Percentiles rank a stretch among this genome's conserved stretches.
Conservation (phyloP, 2,797 vertebrate species). For the Sus cebifrons region DNA sequence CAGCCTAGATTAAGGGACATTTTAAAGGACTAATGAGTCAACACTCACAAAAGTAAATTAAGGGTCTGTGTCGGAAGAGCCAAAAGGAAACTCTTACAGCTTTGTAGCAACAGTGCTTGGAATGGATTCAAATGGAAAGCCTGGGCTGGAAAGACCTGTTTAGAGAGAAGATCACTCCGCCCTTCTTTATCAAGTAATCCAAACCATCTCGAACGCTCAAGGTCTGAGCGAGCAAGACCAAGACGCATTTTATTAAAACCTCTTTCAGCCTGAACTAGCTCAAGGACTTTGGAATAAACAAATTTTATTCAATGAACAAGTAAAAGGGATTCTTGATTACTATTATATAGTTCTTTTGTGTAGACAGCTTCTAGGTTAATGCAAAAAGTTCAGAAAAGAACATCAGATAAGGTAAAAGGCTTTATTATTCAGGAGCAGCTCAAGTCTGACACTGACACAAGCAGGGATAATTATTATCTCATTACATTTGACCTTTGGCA, state of each 20-base stretch:
- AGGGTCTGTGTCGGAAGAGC: constrained; percentile 49
- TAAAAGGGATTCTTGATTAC: constrained; percentile 59
- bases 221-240: constrained; percentile 3
- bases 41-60: constrained; percentile 55
- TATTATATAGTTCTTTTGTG: constrained; percentile 43
- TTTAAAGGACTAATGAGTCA: constrained; percentile 70
- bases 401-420: constrained; percentile 70
- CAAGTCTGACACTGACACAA: constrained; percentile 66
- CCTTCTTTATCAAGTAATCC: constrained; percentile 62
- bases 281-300: constrained; percentile 68
- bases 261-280: constrained; percentile 66
- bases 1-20: constrained; percentile 67
- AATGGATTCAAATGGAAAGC: constrained; percentile 63
- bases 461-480: constrained; percentile 69
- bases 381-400: constrained; percentile 66
- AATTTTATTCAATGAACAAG: constrained; percentile 68
- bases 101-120: constrained; percentile 4
- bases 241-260: constrained; percentile 67
- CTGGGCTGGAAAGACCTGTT: constrained; percentile 69
- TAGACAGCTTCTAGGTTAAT: constrained; percentile 59
- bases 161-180: constrained; percentile 35
- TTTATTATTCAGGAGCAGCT: constrained; percentile 78
- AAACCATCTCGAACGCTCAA: constrained; percentile 16
- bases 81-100: constrained; percentile 66
- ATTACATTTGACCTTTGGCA: constrained; percentile 71